Conservation (phyloP, 2,113 vertebrate genomes). For the Eretmochelys imbricata region DNA sequence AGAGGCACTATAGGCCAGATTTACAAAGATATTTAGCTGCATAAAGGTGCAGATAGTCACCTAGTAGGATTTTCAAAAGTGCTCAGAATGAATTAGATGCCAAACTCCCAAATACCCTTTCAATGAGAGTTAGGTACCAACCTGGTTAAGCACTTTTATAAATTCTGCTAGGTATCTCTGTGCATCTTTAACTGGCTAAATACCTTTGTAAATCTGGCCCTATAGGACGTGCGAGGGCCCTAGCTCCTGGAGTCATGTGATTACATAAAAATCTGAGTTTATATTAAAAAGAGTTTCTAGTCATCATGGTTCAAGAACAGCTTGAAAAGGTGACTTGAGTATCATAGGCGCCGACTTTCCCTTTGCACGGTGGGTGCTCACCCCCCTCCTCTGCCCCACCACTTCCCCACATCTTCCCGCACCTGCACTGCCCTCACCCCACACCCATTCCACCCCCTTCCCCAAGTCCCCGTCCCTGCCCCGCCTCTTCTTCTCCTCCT, state of each 20-base stretch:
- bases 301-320: background rate
- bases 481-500: too few relatives aligned
- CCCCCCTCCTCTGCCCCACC: too few relatives aligned
- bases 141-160: background rate
- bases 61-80: background rate
- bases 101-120: background rate
- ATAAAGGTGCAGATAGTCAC: background rate
- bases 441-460: too few relatives aligned
- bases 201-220: background rate
- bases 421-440: too few relatives aligned
- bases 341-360: too few relatives aligned
- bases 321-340: background rate
- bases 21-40: rapidly evolving
- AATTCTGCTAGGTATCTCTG: background rate
- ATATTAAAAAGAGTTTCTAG: background rate
- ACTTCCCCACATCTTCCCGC: too few relatives aligned
- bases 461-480: too few relatives aligned
- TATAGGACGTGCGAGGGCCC: background rate
- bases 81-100: background rate
- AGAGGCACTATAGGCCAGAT: background rate
- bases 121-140: background rate
- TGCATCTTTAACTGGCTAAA: background rate
- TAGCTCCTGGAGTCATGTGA: background rate
- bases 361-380: too few relatives aligned
- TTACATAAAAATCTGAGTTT: background rate